Base-by-base conservation (phyloP, 2,888 invertebrate species). In the Odontocolon sp. region DNA sequence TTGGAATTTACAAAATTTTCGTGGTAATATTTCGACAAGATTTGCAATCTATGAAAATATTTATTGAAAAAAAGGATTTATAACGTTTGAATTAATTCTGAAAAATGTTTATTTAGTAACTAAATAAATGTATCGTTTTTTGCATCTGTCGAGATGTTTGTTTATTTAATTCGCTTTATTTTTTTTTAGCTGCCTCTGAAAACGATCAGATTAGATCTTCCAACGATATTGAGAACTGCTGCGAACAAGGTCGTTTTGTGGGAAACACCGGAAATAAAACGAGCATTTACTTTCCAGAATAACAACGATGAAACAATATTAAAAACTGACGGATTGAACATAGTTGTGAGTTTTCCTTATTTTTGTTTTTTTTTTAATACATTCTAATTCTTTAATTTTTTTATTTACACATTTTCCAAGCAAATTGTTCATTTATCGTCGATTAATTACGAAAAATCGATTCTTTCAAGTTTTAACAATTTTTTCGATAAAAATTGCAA, bases 241-340 rank as follows among this genome's bases (percentile, higher is more conserved):
- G 95, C 96, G 0, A 89, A 90, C 36, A 95, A 93, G 85, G 93
- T 95, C 0, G 93, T 98, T 0, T 92, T 99, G 5, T 94, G 96
- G 90, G 94, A 97, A 90, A 94, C 96, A 0, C 93, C 94, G 0
- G 92, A 94, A 42, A 97, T 99, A 73, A 96, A 94, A 84, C 93
- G 96, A 71, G 97, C 98, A 0, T 96, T 99, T 67, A 94, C 96
- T 0, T 95, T 95, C 78, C 92, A 93, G 85, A 94, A 94, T 84
- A 92, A 93, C 56, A 91, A 93, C 16, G 91, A 84, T 14, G 86
- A 92, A 11, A 90, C 95, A 0, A 93, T 94, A 78, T 92, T 99
- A 0, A 96, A 97, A 91, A 99, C 99, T 0, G 99, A 99, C 87
- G 99, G 99, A 2, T 95, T 99, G 57, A 99, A 99, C 87, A 95